Base-by-base conservation (phyloP, 2,797 vertebrate species). In the Esox masquinongy region DNA sequence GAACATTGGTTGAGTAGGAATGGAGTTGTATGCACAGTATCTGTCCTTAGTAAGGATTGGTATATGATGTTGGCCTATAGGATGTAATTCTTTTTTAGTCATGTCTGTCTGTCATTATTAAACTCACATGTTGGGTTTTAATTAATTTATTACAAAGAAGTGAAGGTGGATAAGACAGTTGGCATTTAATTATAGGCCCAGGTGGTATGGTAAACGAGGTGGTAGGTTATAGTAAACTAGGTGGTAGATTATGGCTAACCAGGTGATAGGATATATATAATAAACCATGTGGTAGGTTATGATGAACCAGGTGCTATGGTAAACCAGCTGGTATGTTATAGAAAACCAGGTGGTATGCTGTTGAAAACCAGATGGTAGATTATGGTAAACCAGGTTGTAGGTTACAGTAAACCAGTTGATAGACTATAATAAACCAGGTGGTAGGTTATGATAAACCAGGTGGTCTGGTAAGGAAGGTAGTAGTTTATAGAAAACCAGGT, bases 401-500 rank as follows among this genome's bases (percentile, higher is more conserved):
- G 39, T 9, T 43, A 43, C 39, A 43, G 39, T 7, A 43, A 43
- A 43, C 39, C 5, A 43, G 29, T 31, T 31, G 29, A 43, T 43
- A 9, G 9, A 43, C 5, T 43, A 43, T 43, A 43, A 9, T 43
- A 43, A 19, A 31, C 5, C 39, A 43, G 39, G 31, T 68, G 8
- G 34, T 67, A 64, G 26, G 80, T 85, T 86, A 43, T 43, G 5
- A 9, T 1, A 43, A 43, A 43, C 39, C 9, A 9, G 39, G 39
- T 43, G 39, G 39, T 43, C 29, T 34, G 19, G 22, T 24, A 22
- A 39, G 36, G 7, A 39, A 39, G 36, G 36, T 39, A 43, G 29
- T 67, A 64, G 26, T 79, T 85, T 86, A 43, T 43, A 43, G 5
- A 2, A 43, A 43, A 43, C 39, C 9, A 9, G 39, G 39, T 43